Evolutionary conservation across 2,888 invertebrate species (phyloP).

Genomic region (Sturmia bella): DNA sequence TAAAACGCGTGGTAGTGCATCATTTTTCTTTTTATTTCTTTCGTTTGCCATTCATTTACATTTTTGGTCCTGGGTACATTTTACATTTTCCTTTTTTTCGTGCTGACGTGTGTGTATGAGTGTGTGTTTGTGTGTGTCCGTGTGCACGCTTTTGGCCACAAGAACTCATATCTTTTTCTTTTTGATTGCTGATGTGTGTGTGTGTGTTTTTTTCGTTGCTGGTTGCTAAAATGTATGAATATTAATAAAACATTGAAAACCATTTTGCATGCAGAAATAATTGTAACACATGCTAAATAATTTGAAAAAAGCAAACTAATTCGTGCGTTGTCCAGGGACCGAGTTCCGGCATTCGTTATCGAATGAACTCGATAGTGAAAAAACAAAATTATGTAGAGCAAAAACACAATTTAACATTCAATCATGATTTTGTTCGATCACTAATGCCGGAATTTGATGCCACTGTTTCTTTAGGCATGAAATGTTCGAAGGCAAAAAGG

Average conservation of each 20-base stretch:
- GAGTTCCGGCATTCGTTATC: too few species aligned
- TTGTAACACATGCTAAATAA: neutral
- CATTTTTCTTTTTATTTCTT: constrained; percentile 14
- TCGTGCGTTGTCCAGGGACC: too few species aligned
- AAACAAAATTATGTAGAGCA: too few species aligned
- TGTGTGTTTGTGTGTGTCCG: neutral
- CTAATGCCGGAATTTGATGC: too few species aligned
- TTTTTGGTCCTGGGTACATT: constrained; percentile 37
- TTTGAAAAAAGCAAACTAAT: too few species aligned
- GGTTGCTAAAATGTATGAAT: constrained; percentile 35
- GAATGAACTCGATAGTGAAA: too few species aligned
- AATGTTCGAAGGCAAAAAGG: too few species aligned
- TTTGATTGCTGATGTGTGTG: constrained; percentile 12
- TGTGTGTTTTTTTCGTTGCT: constrained; percentile 12
- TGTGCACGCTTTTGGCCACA: constrained; percentile 46
- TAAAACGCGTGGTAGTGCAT: constrained; percentile 47
- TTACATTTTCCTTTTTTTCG: constrained; percentile 6
- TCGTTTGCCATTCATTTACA: constrained; percentile 1
- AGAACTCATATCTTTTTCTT: constrained; percentile 35
- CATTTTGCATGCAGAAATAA: neutral
- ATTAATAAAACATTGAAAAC: constrained; percentile 18
- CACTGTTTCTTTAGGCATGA: too few species aligned
- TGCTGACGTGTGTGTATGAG: neutral
- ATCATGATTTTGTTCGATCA: too few species aligned
- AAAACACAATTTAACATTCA: too few species aligned